Base-by-base conservation (phyloP, 2,113 vertebrate species). In the Rhegmatorhina hoffmannsi region DNA sequence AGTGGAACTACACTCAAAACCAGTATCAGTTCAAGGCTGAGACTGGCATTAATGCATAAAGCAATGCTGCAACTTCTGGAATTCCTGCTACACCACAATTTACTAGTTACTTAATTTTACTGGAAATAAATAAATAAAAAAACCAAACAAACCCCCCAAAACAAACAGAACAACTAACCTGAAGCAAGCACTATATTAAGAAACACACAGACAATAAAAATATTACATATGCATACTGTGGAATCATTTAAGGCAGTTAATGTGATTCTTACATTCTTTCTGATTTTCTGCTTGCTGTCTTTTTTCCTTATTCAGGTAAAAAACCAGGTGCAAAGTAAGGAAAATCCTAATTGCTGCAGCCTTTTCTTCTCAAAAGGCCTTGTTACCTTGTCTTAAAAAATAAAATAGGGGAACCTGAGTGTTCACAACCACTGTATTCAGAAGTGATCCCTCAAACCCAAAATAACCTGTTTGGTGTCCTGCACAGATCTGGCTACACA, bases 341-440 rank as follows among this genome's bases (percentile, higher is more conserved):
- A 40, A 92, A 28, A 23, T 56, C 36, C 12, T 26, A 46, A 49
- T 36, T 59, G 49, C 49, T 52, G 70, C 8, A 46, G 55, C 46
- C 56, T 89, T 67, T 55, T 52, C 29, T 33, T 81, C 40, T 89
- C 66, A 23, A 47, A 90, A 91, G 56, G 59, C 46, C 31, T 91
- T 2, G 0, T 19, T 25, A 68, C 11, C 10, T 31, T 16, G 3
- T 44, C 58, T 66, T 43, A 3, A 5, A 13, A 21, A 63, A 50
- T 17, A 31, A 60, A 70, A 34, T 2, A 67, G 5, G 17, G 16
- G 14, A 84, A 74, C 9, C 12, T 0, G 1, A 29, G 16, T 18
- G 13, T 67, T 84, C 15, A 24, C 60, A 92, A 62, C 3, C n/a
- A 70, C 20, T 64, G 18, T 13, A 49, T 28, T 47, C 25, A 55